Evolutionary conservation across 2,797 vertebrate species (phyloP).

Genomic region (Danionella dracula): DNA sequence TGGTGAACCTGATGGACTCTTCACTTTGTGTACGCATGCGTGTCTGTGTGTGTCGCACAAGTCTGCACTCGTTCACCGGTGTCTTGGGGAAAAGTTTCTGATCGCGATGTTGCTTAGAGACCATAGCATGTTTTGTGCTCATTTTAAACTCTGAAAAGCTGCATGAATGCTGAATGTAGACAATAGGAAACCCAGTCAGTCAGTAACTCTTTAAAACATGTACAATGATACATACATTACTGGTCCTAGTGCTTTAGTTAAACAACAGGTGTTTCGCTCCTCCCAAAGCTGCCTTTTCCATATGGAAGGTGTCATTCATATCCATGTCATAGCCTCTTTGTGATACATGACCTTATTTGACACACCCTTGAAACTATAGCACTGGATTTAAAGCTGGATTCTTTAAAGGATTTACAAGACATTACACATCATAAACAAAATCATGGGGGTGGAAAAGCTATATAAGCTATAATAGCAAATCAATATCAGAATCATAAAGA

Average conservation of each 20-base stretch:
- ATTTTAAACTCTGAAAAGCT: conserved; percentile 4
- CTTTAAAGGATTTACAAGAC: background rate
- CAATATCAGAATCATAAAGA: too few relatives aligned
- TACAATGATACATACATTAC: conserved; percentile 10
- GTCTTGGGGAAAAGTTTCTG: conserved; percentile 45
- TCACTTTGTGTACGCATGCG: too few relatives aligned
- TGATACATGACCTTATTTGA: conserved; percentile 10
- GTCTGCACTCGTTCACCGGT: conserved; percentile 43
- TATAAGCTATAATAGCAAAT: too few relatives aligned
- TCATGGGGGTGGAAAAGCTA: too few relatives aligned
- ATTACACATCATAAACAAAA: too few relatives aligned
- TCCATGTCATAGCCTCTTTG: conserved; percentile 14
- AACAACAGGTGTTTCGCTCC: conserved; percentile 16
- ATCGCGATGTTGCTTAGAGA: conserved; percentile 48
- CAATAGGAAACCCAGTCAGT: conserved; percentile 16
- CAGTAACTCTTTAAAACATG: background rate
- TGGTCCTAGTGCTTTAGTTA: conserved; percentile 8
- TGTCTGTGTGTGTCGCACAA: conserved; percentile 27
- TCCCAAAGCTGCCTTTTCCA: conserved; percentile 6
- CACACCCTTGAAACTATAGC: conserved; percentile 5
- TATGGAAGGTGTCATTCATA: conserved; percentile 24
- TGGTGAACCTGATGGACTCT: too few relatives aligned
- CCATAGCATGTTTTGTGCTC: conserved; percentile 9
- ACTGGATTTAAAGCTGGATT: conserved; percentile 13
- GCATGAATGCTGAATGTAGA: conserved; percentile 12